A percentile compares a stretch with the other conserved stretches of the same genome.
Conservation (phyloP, 2,797 vertebrate genomes). For the Helicolenus hilgendorfi region DNA sequence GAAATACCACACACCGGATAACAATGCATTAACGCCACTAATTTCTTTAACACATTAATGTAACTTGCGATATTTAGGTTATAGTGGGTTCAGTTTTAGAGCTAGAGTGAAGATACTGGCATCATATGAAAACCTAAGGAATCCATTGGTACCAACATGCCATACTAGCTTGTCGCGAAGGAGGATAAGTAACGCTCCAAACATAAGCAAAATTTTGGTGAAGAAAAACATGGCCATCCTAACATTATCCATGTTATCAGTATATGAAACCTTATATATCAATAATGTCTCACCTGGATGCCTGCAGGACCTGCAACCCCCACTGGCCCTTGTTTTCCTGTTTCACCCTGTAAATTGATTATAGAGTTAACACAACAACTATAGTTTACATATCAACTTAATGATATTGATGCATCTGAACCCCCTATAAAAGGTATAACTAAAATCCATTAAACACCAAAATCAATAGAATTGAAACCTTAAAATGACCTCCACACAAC, state of each 20-base stretch:
- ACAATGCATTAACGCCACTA: too few species aligned
- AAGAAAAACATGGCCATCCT: too few species aligned
- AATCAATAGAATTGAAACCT: not conserved
- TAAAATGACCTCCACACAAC: not conserved
- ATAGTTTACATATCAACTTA: not conserved
- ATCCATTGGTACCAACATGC: too few species aligned
- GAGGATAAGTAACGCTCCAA: too few species aligned
- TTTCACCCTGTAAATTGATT: slow-evolving; percentile 79
- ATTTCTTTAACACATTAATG: too few species aligned
- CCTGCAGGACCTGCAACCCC: slow-evolving; percentile 84
- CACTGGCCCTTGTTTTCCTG: slow-evolving; percentile 89
- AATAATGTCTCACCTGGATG: slow-evolving; percentile 76
- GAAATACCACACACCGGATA: not conserved
- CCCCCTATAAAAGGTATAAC: not conserved
- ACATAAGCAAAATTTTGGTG: too few species aligned
- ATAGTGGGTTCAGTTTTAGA: too few species aligned
- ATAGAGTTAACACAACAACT: not conserved
- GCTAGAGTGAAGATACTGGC: too few species aligned
- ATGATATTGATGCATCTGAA: not conserved
- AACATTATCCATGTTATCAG: not conserved
- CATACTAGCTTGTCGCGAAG: too few species aligned
- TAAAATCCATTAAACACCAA: not conserved
- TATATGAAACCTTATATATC: not conserved
- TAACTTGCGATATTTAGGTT: too few species aligned
- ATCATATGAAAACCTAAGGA: too few species aligned